Base-by-base conservation (phyloP, 2,797 vertebrate species). In the Aphelocoma californica region DNA sequence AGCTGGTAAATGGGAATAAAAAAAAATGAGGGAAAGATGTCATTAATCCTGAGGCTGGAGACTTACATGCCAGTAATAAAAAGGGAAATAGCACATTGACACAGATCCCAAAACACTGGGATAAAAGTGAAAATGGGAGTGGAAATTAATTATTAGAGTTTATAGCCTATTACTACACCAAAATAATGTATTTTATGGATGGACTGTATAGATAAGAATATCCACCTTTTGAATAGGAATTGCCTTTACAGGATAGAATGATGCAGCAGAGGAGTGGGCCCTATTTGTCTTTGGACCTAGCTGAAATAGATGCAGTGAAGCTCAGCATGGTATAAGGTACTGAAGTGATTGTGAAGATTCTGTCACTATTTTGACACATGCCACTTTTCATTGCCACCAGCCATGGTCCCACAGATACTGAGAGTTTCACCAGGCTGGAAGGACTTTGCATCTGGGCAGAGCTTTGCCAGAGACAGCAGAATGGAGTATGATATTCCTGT, bases 21-120 rank as follows among this genome's bases (percentile, higher is more conserved):
- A 56, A 56, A 56, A 57, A 45, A 20, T 0, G 0, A 53, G 3
- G 11, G 31, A 42, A 88, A 69, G 5, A 8, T 2, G 0, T 58
- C 13, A 32, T 48, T 78, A 67, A 69, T 88, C 29, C n/a, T 58
- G 29, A 87, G 31, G 6, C 47, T 74, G 56, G 18, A 85, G 25
- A 50, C 7, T 85, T 81, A 57, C 13, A 28, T 58, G 31, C 7
- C 20, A 60, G 15, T 34, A 47, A 51, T 25, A n/a, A 45, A 74
- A 91, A 71, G 3, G 36, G n/a, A 81, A 70, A 29, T 16, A 64
- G 51, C 17, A 14, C 6, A 4, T 58, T 71, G n/a, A 48, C 36
- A 45, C 6, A 60, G n/a, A 45, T 8, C 3, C 20, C 7, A 12
- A 73, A 86, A 58, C 44, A 31, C 5, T 12, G 8, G 9, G 14